These are phyloP conservation scores for Notarius quadriscutis DNA, from an alignment of 2,113 vertebrate species.

Conservation along the genomic window DNA sequence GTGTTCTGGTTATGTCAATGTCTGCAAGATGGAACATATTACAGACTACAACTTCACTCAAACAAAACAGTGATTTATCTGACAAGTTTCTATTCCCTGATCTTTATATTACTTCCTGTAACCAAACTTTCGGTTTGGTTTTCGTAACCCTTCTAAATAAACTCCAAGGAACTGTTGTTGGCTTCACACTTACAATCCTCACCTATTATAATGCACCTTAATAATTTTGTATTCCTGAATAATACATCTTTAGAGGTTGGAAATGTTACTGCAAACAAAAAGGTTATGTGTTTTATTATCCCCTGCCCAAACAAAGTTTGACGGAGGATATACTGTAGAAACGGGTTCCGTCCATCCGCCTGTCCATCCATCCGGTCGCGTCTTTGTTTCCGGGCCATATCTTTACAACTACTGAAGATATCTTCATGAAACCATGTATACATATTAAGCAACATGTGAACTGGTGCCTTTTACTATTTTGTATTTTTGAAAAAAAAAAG, in stretches of 20 bases:
- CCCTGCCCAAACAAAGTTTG: no score
- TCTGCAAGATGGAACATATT: background rate
- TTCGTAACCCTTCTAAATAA: background rate
- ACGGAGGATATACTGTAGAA: no score
- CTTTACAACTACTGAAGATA: no score
- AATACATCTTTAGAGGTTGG: background rate
- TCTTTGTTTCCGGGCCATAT: no score
- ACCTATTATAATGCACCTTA: background rate
- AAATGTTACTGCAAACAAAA: background rate
- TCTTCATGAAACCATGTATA: no score
- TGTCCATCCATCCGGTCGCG: no score
- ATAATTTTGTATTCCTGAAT: background rate
- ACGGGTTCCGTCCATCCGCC: no score
- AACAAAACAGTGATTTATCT: background rate
- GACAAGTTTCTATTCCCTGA: background rate
- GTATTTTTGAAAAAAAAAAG: no score
- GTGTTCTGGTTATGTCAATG: background rate
- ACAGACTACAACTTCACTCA: background rate
- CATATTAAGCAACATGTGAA: no score
- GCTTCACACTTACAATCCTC: background rate
- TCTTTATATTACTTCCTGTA: background rate
- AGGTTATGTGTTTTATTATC: background rate
- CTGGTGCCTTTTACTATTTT: no score
- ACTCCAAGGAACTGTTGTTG: background rate
- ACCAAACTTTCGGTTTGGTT: background rate